Conservation (phyloP, 1,140 invertebrate genomes). For the Belonocnema kinseyi region DNA sequence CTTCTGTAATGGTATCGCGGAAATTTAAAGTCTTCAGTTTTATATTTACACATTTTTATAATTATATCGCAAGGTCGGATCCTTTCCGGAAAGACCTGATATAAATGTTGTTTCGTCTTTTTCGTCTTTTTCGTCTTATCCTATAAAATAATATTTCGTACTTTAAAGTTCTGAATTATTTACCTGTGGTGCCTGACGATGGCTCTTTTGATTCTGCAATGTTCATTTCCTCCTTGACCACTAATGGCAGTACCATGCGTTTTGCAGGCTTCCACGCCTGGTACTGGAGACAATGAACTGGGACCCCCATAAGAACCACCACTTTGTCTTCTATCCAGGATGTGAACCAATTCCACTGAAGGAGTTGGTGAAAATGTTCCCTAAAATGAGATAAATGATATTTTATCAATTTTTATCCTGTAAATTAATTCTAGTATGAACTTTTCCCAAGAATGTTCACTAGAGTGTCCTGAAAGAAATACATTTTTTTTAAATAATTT, state of each 20-base stretch:
- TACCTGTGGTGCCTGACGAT: conserved; percentile 74
- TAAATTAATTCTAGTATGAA: too few relatives aligned
- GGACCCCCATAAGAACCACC: conserved; percentile 68
- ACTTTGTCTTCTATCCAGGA: conserved; percentile 72
- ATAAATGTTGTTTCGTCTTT: too few relatives aligned
- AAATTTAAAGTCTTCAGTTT: too few relatives aligned
- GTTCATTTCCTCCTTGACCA: conserved; percentile 68
- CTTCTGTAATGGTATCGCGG: too few relatives aligned
- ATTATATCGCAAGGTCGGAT: too few relatives aligned
- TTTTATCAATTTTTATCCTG: neutral
- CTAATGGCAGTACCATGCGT: conserved; percentile 71
- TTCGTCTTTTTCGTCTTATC: too few relatives aligned
- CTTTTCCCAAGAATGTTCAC: too few relatives aligned
- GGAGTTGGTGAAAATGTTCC: conserved; percentile 74
- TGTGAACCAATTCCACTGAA: conserved; percentile 73
- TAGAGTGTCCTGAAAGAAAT: too few relatives aligned
- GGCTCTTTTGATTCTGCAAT: conserved; percentile 73
- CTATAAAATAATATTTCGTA: too few relatives aligned
- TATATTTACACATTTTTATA: too few relatives aligned
- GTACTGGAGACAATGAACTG: conserved; percentile 71
- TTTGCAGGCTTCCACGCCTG: conserved; percentile 72
- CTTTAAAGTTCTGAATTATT: neutral
- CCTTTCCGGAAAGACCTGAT: too few relatives aligned
- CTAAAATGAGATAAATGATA: conserved; percentile 46
- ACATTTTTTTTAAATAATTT: too few relatives aligned